Evolutionary conservation across 2,888 invertebrate genomes (phyloP), one percentile per base, ranked within the genome.

Genomic region (Drosophila lutescens): DNA sequence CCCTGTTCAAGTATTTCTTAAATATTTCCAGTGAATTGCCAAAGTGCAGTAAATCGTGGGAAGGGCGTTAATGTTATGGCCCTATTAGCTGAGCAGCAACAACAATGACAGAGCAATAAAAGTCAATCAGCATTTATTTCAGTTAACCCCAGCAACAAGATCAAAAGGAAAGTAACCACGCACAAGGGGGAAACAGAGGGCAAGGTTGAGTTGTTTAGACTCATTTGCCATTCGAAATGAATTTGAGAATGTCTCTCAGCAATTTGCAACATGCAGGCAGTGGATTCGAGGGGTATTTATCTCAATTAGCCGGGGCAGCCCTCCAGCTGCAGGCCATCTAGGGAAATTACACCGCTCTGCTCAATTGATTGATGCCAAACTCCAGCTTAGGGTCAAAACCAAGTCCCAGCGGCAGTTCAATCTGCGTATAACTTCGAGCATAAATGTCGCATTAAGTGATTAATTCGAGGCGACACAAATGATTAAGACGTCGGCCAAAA

Each of bases 101-200:
- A 63, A 62, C 71, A 71, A 66, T 72, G 73, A 74, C 77, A 68
- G 62, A 56, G 58, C 86, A 81, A 87, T 87, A 83, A 88, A 87
- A 88, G 81, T 86, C 87, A 85, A 84, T 88, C 89, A 86, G 73
- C 88, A 86, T 89, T 86, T 78, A 80, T 87, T 85, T 80, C 70
- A 79, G 76, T 86, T 85, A 76, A 71, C 77, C 66, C 77, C 71
- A 72, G 74, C 61, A 67, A 76, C 63, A 67, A 61, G 41, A 71
- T 65, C 67, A 47, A 75, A 62, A 66, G 60, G 13, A 56, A 59
- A 53, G 67, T 53, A 68, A 63, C 56, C 46, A 26, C 20, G 15
- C 23, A 9, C 3, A 26, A 10, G 30, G 41, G 20, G 32, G 6
- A 12, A 30, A 26, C 54, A 40, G 43, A 38, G 69, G 57, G 51